Base-by-base conservation (phyloP, 2,888 invertebrate species). In the Suillia variegata region DNA sequence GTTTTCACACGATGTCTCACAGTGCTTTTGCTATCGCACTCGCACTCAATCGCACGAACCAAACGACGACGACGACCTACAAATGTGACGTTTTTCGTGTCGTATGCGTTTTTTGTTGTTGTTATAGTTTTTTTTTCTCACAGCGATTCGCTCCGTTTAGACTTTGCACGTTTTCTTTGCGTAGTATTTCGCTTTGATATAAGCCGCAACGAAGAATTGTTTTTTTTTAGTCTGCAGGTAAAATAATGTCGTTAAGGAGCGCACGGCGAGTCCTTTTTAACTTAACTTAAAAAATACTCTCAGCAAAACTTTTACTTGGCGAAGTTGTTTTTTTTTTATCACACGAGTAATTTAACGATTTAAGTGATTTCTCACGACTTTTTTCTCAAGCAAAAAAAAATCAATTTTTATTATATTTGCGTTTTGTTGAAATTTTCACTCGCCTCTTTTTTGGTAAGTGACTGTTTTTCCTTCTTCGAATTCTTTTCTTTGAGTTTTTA, bases 341-440 rank as follows among this genome's bases (percentile, higher is more conserved):
- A n/a, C n/a, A n/a, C n/a, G n/a, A n/a, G n/a, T n/a, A n/a, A n/a
- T n/a, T n/a, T n/a, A n/a, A n/a, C n/a, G n/a, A n/a, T n/a, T n/a
- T n/a, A n/a, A n/a, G n/a, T n/a, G n/a, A n/a, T n/a, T n/a, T n/a
- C n/a, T n/a, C n/a, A n/a, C n/a, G n/a, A n/a, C n/a, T n/a, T n/a
- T 26, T 52, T 12, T 34, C 20, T 33, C 15, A 3, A 21, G 6
- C 13, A 13, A 2, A 13, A 24, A 34, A 22, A 22, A 38, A n/a
- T 38, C n/a, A 8, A 8, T n/a, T 38, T 38, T 38, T n/a, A 12
- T 13, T n/a, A 38, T 56, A 63, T 54, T 54, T 57, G 62, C 50
- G 61, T 21, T 66, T 42, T 59, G 47, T 65, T 49, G 53, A 12
- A 13, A 4, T 38, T n/a, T 38, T 38, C n/a, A n/a, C 18, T 17